A percentile compares a stretch with the other conserved stretches of the same genome.
Conservation (phyloP, 2,797 vertebrate species). For the Malacoctenus gilli region DNA sequence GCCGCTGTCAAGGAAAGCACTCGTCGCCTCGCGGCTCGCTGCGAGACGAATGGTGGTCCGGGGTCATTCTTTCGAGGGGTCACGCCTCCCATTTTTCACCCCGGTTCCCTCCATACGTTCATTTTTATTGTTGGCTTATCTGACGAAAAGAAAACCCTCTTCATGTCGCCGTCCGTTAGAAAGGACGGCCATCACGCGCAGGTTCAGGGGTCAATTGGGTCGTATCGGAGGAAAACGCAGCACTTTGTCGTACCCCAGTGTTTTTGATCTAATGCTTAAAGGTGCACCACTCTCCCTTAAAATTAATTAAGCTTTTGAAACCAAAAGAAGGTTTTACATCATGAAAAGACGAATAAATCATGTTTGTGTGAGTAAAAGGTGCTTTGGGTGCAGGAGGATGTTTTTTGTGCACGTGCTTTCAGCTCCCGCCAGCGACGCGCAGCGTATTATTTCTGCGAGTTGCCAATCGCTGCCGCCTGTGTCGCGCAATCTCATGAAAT, state of each 20-base stretch:
- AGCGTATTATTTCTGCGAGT: conserved; percentile 51
- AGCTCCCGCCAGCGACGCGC: conserved; percentile 42
- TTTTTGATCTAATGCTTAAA: conserved; percentile 51
- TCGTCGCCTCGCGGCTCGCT: conserved; percentile 17
- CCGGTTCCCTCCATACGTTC: conserved; percentile 9
- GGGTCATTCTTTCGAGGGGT: conserved; percentile 31
- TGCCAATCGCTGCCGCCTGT: conserved; percentile 65
- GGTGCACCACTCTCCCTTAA: conserved; percentile 19
- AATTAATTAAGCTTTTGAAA: conserved; percentile 39
- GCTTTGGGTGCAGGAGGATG: conserved; percentile 9
- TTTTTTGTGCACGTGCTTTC: conserved; percentile 17
- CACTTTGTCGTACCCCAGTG: conserved; percentile 26
- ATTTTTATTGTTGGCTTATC: conserved; percentile 9
- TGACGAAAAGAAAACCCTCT: conserved; percentile 19
- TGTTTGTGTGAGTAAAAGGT: conserved; percentile 10
- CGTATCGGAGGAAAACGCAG: conserved; percentile 50
- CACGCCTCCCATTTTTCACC: not conserved
- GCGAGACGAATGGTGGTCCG: conserved; percentile 63
- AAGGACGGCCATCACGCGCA: conserved; percentile 44
- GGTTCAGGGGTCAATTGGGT: conserved; percentile 66
- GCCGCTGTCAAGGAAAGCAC: conserved; percentile 62
- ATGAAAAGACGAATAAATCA: conserved; percentile 14
- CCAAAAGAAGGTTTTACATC: conserved; percentile 18
- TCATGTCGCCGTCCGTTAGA: conserved; percentile 43
- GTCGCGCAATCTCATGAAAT: conserved; percentile 70